phyloP scores from a whole-genome alignment of 2,113 vertebrate species.

The Manacus vitellinus region DNA sequence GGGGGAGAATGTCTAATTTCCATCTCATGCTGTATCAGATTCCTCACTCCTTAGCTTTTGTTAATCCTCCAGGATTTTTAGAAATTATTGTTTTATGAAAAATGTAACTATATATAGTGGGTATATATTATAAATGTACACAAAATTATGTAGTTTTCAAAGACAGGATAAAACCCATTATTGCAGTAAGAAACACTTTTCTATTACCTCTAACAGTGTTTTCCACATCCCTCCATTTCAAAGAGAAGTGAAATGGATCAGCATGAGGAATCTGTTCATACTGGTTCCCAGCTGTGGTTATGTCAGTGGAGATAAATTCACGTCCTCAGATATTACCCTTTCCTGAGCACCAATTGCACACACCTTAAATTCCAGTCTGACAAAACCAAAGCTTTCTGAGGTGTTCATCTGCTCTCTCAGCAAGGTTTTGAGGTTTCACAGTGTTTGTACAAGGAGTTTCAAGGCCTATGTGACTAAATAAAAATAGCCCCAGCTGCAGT shows the following conservation, averaged over 20 bases:
- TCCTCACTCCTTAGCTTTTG: background rate
- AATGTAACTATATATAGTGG: background rate
- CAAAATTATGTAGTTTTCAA: background rate
- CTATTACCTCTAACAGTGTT: background rate
- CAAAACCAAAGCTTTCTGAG: background rate
- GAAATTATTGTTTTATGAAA: background rate
- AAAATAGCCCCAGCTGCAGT: background rate
- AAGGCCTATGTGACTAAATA: background rate
- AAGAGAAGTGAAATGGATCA: background rate
- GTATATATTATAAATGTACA: background rate
- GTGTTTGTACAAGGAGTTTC: conserved; percentile 13
- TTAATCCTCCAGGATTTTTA: background rate
- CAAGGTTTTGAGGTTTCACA: background rate
- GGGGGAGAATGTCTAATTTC: background rate
- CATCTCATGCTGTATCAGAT: background rate
- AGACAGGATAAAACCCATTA: background rate
- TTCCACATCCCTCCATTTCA: background rate
- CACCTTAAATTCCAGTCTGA: background rate
- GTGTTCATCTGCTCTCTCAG: conserved; percentile 7
- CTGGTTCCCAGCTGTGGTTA: conserved; percentile 5
- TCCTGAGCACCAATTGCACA: background rate
- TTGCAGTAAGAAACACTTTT: background rate
- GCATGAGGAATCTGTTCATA: background rate
- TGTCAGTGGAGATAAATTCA: conserved; percentile 37
- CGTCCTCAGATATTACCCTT: background rate